Conservation (phyloP, 2,888 invertebrate species). For the Cephonodes hylas region DNA sequence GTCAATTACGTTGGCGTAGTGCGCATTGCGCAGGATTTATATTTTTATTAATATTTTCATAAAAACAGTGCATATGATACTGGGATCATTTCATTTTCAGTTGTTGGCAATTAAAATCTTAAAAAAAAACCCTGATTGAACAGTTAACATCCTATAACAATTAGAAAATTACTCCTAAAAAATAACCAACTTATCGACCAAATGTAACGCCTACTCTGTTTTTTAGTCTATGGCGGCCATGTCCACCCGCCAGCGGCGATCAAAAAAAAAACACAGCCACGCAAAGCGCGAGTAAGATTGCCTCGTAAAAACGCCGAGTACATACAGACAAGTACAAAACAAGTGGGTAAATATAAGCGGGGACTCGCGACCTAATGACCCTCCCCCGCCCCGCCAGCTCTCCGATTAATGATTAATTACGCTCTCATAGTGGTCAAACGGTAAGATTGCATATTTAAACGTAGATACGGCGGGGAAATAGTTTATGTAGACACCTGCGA, state of each 20-base stretch:
- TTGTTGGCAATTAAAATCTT: too few relatives aligned
- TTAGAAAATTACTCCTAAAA: too few relatives aligned
- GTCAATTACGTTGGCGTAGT: too few relatives aligned
- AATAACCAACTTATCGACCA: not conserved
- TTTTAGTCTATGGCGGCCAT: conserved; percentile 44
- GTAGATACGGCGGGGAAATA: not conserved
- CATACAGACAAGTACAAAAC: conserved; percentile 16
- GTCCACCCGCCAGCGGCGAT: conserved; percentile 54
- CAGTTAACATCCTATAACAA: too few relatives aligned
- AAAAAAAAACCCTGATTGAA: too few relatives aligned
- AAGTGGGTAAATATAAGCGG: conserved; percentile 14
- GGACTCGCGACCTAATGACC: conserved; percentile 26
- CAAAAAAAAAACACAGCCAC: conserved; percentile 62
- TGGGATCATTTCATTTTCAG: too few relatives aligned
- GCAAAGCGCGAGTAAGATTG: conserved; percentile 68
- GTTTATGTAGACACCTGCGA: too few relatives aligned
- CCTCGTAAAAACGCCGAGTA: conserved; percentile 59
- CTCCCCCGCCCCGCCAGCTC: conserved; percentile 7
- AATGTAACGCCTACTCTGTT: conserved; percentile 18
- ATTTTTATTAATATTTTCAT: too few relatives aligned
- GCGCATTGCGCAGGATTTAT: too few relatives aligned
- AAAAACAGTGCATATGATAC: too few relatives aligned
- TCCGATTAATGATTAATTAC: conserved; percentile 52
- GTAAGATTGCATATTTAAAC: conserved; percentile 15
- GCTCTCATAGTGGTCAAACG: conserved; percentile 33